phyloP scores from a whole-genome alignment of 2,888 invertebrate species.

The Caenorhabditis sp. region DNA sequence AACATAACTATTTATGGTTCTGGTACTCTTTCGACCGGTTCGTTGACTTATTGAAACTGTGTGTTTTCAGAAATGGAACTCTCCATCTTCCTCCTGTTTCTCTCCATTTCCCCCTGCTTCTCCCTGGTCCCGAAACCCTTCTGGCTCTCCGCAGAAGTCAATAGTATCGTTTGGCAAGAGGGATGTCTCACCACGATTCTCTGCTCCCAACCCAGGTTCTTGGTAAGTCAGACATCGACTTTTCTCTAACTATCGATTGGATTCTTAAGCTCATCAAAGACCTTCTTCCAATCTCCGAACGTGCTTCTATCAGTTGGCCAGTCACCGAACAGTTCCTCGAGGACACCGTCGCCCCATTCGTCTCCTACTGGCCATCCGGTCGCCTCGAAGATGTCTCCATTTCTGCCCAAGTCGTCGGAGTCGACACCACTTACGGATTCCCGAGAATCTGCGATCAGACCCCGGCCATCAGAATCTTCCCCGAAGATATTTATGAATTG shows the following conservation, averaged over 20 bases:
- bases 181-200: slow-evolving; percentile 78
- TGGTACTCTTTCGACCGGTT: not conserved
- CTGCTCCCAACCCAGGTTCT: slow-evolving; percentile 77
- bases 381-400: slow-evolving; percentile 70
- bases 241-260: no score
- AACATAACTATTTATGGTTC: slow-evolving; percentile 1
- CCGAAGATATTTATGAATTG: slow-evolving; percentile 35
- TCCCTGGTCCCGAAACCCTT: slow-evolving; percentile 55
- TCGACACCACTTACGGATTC: slow-evolving; percentile 79
- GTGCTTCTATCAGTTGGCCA: slow-evolving; percentile 71
- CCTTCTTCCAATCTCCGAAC: slow-evolving; percentile 67
- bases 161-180: slow-evolving; percentile 75
- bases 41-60: not conserved
- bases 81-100: not conserved
- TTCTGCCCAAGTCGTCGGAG: slow-evolving; percentile 75
- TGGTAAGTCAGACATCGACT: slow-evolving; percentile 38
- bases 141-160: slow-evolving; percentile 78
- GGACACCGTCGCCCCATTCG: slow-evolving; percentile 53
- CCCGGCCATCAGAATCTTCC: slow-evolving; percentile 64
- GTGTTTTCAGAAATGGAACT: not conserved
- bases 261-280: slow-evolving; percentile 66
- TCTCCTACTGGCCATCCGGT: slow-evolving; percentile 63
- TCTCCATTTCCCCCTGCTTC: not conserved
- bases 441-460: slow-evolving; percentile 79
- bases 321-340: slow-evolving; percentile 67